These are phyloP conservation scores for Castor canadensis DNA, from an alignment of 2,113 vertebrate species.

Conservation along the genomic window DNA sequence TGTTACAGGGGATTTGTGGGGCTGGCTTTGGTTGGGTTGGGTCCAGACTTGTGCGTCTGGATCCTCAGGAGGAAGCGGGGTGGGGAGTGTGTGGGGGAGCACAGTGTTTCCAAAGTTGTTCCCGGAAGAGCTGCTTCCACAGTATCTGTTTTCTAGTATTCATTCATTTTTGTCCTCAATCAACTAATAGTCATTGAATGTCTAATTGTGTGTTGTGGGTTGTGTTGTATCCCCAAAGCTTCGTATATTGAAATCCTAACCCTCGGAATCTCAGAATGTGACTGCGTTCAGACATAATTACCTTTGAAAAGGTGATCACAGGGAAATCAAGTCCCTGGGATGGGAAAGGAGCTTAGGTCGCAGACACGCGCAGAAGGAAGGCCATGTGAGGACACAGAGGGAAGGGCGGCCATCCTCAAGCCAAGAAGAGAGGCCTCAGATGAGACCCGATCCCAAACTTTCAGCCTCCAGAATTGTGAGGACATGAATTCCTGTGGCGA, in stretches of 20 bases:
- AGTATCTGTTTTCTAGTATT: neutral
- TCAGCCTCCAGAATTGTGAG: neutral
- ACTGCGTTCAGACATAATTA: neutral
- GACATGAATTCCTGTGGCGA: neutral
- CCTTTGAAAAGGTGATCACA: neutral
- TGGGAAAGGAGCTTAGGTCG: neutral
- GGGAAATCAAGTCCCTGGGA: neutral
- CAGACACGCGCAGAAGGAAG: neutral
- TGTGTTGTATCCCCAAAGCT: neutral
- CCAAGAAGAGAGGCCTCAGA: neutral
- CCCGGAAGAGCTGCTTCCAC: no score
- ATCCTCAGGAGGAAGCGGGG: neutral
- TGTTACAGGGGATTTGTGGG: neutral
- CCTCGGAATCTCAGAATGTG: neutral
- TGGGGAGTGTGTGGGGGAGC: neutral
- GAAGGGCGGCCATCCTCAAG: neutral
- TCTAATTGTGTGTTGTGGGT: neutral
- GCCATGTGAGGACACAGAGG: neutral
- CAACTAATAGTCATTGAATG: neutral
- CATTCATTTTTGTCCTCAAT: neutral
- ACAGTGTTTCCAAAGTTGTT: neutral
- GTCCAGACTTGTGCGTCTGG: neutral
- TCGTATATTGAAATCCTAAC: neutral
- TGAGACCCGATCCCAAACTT: neutral
- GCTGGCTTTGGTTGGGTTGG: neutral